Percentiles rank a stretch among this genome's conserved stretches.
phyloP scores from a whole-genome alignment of 2,113 vertebrate species.

The Prunella himalayana region DNA sequence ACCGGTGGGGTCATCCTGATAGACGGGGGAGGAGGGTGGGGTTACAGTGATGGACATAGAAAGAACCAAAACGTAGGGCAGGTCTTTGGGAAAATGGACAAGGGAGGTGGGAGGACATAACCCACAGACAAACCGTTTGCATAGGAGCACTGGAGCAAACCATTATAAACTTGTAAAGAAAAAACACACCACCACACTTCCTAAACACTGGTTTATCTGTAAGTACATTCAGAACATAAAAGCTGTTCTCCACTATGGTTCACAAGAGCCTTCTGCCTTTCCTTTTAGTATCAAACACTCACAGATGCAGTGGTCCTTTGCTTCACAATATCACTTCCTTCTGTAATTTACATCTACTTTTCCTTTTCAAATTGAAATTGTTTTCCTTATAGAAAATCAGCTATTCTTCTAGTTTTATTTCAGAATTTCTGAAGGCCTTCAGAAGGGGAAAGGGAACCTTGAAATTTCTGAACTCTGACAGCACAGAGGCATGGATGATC shows the following conservation, averaged over 20 bases:
- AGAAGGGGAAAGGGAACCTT: background rate
- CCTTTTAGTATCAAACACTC: background rate
- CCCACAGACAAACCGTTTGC: no score
- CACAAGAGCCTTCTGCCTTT: background rate
- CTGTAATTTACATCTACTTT: background rate
- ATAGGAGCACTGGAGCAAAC: no score
- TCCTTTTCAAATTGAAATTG: background rate
- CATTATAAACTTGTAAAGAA: no score
- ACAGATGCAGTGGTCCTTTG: background rate
- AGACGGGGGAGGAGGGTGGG: no score
- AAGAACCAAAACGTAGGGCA: no score
- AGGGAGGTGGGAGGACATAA: no score
- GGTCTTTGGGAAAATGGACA: no score
- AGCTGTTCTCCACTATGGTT: background rate
- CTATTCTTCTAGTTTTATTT: background rate
- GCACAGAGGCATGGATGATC: background rate
- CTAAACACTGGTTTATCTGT: background rate
- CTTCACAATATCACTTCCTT: background rate
- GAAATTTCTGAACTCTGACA: background rate
- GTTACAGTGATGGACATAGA: no score
- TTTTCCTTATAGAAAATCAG: background rate
- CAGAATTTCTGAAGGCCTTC: background rate
- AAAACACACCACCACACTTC: no score
- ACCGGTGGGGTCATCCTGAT: no score
- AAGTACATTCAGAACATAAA: background rate